phyloP scores from a whole-genome alignment of 2,888 invertebrate genomes.

The Lypha dubia region DNA sequence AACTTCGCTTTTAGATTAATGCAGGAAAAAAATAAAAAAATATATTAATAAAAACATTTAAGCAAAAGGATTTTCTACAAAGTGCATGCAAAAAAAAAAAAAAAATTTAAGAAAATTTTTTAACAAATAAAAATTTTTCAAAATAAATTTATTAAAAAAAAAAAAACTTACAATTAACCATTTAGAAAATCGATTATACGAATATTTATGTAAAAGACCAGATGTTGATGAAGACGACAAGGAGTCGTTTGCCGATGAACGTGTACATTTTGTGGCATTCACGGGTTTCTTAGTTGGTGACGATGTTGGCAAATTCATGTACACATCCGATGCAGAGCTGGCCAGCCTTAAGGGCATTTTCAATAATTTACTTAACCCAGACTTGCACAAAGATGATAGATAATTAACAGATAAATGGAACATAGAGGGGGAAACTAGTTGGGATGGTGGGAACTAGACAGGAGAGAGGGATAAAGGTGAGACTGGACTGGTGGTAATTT shows the following conservation, averaged over 20 bases:
- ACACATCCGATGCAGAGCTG: conserved; percentile 50
- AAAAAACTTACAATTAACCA: conserved; percentile 70
- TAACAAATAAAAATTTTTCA: background rate
- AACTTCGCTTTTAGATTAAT: too few relatives aligned
- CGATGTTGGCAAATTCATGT: conserved; percentile 56
- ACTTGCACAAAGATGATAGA: conserved; percentile 42
- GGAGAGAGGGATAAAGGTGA: background rate
- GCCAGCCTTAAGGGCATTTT: conserved; percentile 65
- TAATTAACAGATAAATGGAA: conserved; percentile 44
- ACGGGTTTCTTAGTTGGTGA: conserved; percentile 48
- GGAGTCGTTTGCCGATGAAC: conserved; percentile 32
- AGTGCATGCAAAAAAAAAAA: background rate
- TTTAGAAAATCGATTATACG: conserved; percentile 57
- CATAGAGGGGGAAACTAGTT: conserved; percentile 53
- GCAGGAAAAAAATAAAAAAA: too few relatives aligned
- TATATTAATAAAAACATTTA: too few relatives aligned
- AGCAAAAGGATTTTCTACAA: too few relatives aligned
- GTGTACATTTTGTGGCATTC: conserved; percentile 33
- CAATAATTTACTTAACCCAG: conserved; percentile 45
- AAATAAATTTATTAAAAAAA: background rate
- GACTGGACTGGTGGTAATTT: background rate
- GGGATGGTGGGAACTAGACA: background rate
- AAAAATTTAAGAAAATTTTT: background rate
- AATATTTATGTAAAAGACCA: conserved; percentile 62
- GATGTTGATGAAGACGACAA: conserved; percentile 52